Evolutionary conservation across 2,888 invertebrate species (phyloP).

Genomic region (Leptinotarsa tumamoca): DNA sequence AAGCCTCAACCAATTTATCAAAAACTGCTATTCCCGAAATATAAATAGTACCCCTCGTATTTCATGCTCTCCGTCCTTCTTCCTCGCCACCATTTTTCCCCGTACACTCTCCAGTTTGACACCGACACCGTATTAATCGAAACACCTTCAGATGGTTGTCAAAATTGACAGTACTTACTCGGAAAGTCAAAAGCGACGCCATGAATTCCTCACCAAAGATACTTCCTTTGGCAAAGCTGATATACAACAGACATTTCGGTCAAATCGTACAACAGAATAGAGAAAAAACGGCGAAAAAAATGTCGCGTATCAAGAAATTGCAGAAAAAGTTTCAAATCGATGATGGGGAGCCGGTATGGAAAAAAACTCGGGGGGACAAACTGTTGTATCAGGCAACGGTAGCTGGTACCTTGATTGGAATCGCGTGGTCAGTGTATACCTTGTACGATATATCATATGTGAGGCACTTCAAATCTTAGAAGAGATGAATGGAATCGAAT

Average conservation of each 20-base stretch:
- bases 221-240: not conserved
- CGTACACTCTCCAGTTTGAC: too few species aligned
- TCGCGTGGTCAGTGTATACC: slow-evolving; percentile 25
- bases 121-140: too few species aligned
- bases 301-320: slow-evolving; percentile 18
- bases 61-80: too few species aligned
- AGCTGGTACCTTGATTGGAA: not conserved
- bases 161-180: not conserved
- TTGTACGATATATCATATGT: slow-evolving; percentile 24
- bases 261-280: not conserved
- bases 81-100: too few species aligned
- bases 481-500: not conserved
- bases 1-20: too few species aligned
- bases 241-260: not conserved
- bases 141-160: not conserved
- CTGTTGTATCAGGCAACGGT: slow-evolving; percentile 19
- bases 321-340: slow-evolving; percentile 32
- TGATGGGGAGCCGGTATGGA: slow-evolving; percentile 33
- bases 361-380: slow-evolving; percentile 19
- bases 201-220: slow-evolving; percentile 12
- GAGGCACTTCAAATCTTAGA: slow-evolving; percentile 26
- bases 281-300: not conserved
- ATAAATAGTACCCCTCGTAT: too few species aligned
- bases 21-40: too few species aligned
- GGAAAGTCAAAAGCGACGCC: not conserved